A percentile compares a stretch with the other conserved stretches of the same genome.
Evolutionary conservation across 2,888 invertebrate species (phyloP).

Genomic region (Thymelicus sylvestris): DNA sequence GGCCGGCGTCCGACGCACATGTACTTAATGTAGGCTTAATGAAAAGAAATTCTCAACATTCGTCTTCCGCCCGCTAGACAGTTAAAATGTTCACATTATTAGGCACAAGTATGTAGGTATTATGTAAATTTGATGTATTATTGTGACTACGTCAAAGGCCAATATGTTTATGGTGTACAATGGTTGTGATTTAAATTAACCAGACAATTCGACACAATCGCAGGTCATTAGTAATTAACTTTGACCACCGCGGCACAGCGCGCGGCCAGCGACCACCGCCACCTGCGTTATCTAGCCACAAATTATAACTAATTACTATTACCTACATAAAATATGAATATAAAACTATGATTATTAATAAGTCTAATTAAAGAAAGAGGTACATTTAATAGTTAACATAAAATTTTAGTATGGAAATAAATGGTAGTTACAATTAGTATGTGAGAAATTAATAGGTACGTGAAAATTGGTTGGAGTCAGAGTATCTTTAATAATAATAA

Average conservation of each 20-base stretch:
- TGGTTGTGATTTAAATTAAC: constrained; percentile 40
- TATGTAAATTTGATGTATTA: constrained; percentile 26
- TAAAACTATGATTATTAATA: constrained; percentile 26
- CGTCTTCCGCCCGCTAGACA: constrained; percentile 63
- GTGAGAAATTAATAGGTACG: constrained; percentile 1
- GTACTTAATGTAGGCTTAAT: constrained; percentile 68
- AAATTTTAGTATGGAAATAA: not conserved
- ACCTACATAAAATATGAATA: constrained; percentile 40
- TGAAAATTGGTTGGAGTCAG: constrained; percentile 2
- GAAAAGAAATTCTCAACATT: constrained; percentile 71
- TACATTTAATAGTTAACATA: constrained; percentile 9
- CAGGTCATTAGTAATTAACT: constrained; percentile 55
- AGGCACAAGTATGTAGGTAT: constrained; percentile 20
- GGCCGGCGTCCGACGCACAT: constrained; percentile 45
- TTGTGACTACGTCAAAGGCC: constrained; percentile 22
- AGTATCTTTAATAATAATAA: not conserved
- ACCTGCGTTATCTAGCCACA: constrained; percentile 43
- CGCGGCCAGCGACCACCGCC: constrained; percentile 40
- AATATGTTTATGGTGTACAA: constrained; percentile 37
- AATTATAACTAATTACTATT: constrained; percentile 48
- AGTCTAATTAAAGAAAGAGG: constrained; percentile 14
- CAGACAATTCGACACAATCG: constrained; percentile 58
- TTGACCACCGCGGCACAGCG: constrained; percentile 45
- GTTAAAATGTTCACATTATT: constrained; percentile 54
- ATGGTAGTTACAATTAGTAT: not conserved